Evolutionary conservation across 2,797 vertebrate species (phyloP).

Genomic region (Erethizon dorsatum): DNA sequence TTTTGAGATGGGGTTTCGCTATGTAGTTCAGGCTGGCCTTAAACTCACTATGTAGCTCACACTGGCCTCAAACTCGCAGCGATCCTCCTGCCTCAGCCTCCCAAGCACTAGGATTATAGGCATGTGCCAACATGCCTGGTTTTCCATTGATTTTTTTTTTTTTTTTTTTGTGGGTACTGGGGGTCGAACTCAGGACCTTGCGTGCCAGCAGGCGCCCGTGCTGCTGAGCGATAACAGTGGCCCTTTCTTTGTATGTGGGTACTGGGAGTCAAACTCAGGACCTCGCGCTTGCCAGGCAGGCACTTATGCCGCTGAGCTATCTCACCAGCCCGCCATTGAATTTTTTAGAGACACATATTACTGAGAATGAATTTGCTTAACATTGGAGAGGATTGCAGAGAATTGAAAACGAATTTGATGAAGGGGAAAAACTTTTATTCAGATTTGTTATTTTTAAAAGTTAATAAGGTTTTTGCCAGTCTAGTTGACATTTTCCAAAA

Average conservation of each 20-base stretch:
- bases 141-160: not conserved
- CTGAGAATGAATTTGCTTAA: conserved; percentile 10
- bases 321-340: not conserved
- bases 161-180: too few species aligned
- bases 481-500: conserved; percentile 53
- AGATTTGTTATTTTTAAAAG: conserved; percentile 24
- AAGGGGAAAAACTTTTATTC: not conserved
- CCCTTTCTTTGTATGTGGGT: too few species aligned
- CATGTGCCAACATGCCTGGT: not conserved
- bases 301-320: too few species aligned
- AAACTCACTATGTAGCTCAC: not conserved
- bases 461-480: not conserved
- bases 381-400: conserved; percentile 12
- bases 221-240: too few species aligned
- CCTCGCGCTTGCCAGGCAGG: too few species aligned
- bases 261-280: too few species aligned
- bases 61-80: not conserved
- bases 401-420: not conserved
- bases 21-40: not conserved
- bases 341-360: not conserved
- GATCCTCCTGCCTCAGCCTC: not conserved
- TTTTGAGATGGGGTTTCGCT: not conserved
- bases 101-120: not conserved
- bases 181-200: too few species aligned
- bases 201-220: too few species aligned